These are phyloP conservation scores for Notamacropus eugenii DNA, from an alignment of 2,797 vertebrate species.

Conservation along the genomic window DNA sequence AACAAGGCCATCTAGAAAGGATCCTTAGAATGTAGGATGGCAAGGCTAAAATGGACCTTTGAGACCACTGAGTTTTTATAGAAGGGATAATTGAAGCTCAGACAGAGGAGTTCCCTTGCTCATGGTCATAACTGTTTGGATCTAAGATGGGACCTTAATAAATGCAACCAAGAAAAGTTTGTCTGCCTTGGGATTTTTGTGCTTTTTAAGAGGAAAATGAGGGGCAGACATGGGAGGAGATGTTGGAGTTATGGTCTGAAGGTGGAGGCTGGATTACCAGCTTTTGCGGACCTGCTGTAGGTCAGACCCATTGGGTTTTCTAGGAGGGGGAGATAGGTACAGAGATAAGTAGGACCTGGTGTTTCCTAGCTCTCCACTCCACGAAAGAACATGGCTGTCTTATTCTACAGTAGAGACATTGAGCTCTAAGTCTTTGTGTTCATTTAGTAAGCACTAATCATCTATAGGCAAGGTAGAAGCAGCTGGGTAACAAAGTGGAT, in stretches of 20 bases:
- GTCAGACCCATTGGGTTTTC: background rate
- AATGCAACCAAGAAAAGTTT: background rate
- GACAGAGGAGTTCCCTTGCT: background rate
- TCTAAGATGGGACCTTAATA: background rate
- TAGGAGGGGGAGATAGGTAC: background rate
- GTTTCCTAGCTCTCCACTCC: background rate
- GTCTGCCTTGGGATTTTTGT: background rate
- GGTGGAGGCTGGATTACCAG: background rate
- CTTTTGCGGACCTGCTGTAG: background rate
- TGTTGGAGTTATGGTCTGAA: background rate
- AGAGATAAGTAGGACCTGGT: background rate
- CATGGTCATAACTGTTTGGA: background rate
- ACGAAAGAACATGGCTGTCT: background rate
- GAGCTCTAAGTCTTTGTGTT: background rate
- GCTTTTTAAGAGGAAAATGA: background rate
- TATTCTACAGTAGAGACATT: background rate
- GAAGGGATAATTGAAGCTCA: background rate
- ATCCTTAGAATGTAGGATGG: background rate
- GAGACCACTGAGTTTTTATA: background rate
- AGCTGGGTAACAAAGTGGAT: background rate
- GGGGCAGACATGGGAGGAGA: background rate
- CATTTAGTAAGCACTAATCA: background rate
- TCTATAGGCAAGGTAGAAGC: background rate
- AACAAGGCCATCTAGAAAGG: background rate
- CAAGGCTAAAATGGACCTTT: background rate